Evolutionary conservation across 2,888 invertebrate genomes (phyloP), one percentile per base, ranked within the genome.

Genomic region (Uloborus plumipes): DNA sequence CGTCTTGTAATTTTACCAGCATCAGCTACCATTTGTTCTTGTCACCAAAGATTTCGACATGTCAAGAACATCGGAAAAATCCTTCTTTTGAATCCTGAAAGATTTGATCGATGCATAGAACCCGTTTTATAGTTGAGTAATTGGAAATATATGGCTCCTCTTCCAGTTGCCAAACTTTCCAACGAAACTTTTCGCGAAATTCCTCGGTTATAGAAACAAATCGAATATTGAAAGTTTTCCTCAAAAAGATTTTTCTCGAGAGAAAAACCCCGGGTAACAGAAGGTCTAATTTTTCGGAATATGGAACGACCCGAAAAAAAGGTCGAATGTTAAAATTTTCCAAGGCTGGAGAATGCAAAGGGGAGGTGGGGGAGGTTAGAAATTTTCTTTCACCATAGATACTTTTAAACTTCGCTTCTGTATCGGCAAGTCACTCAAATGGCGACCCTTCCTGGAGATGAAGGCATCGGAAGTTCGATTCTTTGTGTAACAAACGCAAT

Each of bases 361-460:
- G 55, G 14, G 49, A 31, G 20, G 55, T 16, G 47, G 26, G 50
- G 49, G 13, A 59, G 14, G 16, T 59, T 59, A 70, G 74, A 80
- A 74, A 80, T 80, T 74, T 58, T 70, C 74, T 65, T 15, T 11
- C 11, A 39, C 74, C 64, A 65, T 80, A 80, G 73, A 80, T 80
- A 74, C 80, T 80, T 55, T 80, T 74, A 80, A 80, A 80, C 73
- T 73, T 73, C 79, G 79, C 79, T 80, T 73, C 79, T 69, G 79
- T 80, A 80, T 80, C 74, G 80, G 58, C 66, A 80, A 80, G 80
- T 80, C 80, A 80, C 74, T 80, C 80, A 80, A 80, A 80, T 65
- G 55, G 26, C 65, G 65, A 49, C 67, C 39, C 20, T 16, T 4
- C 2, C 9, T 26, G 39, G 39, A 39, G 9, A 39, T 39, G 39